Evolutionary conservation across 2,113 vertebrate genomes (phyloP).

Genomic region (Fregetta grallaria): DNA sequence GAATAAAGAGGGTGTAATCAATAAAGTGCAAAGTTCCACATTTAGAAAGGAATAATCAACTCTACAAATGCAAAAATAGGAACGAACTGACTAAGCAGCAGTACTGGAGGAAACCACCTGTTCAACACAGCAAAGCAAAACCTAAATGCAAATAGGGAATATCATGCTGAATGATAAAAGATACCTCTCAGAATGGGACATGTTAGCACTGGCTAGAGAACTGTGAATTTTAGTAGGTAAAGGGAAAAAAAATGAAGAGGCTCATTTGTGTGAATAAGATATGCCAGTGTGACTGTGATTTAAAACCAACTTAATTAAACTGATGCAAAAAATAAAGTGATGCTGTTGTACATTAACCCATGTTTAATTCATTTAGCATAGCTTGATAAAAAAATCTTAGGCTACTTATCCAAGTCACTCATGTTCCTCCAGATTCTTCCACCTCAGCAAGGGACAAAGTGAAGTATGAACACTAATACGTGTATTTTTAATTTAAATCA

Average conservation of each 20-base stretch:
- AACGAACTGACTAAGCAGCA: background rate
- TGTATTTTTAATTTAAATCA: background rate
- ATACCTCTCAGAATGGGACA: background rate
- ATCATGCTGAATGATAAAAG: background rate
- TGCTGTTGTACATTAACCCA: background rate
- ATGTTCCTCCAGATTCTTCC: background rate
- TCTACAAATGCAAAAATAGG: background rate
- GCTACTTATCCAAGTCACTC: background rate
- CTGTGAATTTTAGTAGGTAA: background rate
- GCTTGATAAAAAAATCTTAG: background rate
- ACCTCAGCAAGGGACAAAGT: background rate
- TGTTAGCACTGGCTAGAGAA: background rate
- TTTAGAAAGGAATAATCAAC: background rate
- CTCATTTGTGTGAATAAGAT: background rate
- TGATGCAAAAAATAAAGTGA: background rate
- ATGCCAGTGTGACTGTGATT: background rate
- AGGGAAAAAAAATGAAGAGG: background rate
- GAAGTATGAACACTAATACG: background rate
- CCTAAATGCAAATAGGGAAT: background rate
- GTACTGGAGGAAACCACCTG: background rate
- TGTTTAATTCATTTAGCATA: background rate
- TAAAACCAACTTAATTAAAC: background rate
- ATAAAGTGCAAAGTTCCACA: background rate
- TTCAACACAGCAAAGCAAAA: background rate
- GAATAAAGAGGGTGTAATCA: background rate